Percentiles rank a stretch among this genome's conserved stretches.
These are phyloP conservation scores for Philaethria dido DNA, from an alignment of 2,888 invertebrate genomes.

Conservation along the genomic window DNA sequence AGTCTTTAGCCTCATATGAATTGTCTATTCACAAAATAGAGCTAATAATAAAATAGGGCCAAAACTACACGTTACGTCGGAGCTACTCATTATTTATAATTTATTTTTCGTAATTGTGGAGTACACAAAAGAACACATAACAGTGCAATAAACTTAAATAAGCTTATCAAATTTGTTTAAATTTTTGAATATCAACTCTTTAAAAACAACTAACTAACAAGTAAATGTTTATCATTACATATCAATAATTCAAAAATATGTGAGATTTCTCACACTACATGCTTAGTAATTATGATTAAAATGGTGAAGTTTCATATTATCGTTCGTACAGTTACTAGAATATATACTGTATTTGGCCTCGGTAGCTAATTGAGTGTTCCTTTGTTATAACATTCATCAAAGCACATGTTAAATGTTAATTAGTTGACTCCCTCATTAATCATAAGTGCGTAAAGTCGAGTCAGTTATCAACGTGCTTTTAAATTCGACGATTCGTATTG, in stretches of 20 bases:
- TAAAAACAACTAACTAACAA: too few species aligned
- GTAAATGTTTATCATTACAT: too few species aligned
- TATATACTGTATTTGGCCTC: slow-evolving; percentile 21
- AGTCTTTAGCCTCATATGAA: too few species aligned
- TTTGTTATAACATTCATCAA: slow-evolving; percentile 30
- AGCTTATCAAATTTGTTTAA: too few species aligned
- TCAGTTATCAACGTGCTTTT: slow-evolving; percentile 29
- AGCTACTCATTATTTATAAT: too few species aligned
- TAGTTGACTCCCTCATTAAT: slow-evolving; percentile 38
- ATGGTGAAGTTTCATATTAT: not conserved
- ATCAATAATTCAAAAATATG: not conserved
- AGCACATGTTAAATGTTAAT: slow-evolving; percentile 36
- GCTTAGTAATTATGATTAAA: slow-evolving; percentile 8
- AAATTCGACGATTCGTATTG: slow-evolving; percentile 18
- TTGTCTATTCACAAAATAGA: too few species aligned
- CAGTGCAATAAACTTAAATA: too few species aligned
- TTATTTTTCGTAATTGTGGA: too few species aligned
- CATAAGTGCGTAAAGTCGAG: slow-evolving; percentile 34
- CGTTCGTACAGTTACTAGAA: not conserved
- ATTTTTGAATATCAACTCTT: too few species aligned
- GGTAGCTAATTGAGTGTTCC: slow-evolving; percentile 34
- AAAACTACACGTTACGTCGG: too few species aligned
- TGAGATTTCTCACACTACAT: not conserved
- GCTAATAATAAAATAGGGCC: too few species aligned
- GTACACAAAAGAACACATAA: too few species aligned